Evolutionary conservation across 37 sponge, comb jelly and placozoan species (phyloP).

Genomic region (Aplysina aerophoba): DNA sequence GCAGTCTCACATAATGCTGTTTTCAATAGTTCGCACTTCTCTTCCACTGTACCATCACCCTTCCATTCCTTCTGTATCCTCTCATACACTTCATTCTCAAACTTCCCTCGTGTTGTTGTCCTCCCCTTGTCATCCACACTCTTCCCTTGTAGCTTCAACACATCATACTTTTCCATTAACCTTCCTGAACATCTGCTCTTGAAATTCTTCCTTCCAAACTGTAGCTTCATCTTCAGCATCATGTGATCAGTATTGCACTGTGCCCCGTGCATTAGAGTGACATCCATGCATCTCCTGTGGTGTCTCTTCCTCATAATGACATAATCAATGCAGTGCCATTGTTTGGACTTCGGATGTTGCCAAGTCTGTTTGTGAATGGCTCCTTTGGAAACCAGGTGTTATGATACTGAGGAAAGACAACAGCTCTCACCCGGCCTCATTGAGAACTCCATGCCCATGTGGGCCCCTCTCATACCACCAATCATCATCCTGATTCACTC

Average conservation of each 20-base stretch:
- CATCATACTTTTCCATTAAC: constrained; percentile 30
- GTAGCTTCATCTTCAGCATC: constrained; percentile 23
- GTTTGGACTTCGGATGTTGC: constrained; percentile 25
- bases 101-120: constrained; percentile 7
- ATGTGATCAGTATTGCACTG: constrained; percentile 23
- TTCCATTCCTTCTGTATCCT: not conserved
- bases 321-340: constrained; percentile 52
- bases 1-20: not conserved
- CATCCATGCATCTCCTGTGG: constrained; percentile 40
- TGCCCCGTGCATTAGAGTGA: constrained; percentile 32
- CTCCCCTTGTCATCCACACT: constrained; percentile 28
- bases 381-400: constrained; percentile 52
- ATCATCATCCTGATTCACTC: constrained; percentile 10
- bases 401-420: constrained; percentile 30
- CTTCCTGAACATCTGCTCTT: not conserved
- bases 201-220: not conserved
- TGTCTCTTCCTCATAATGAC: constrained; percentile 29
- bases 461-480: constrained; percentile 33
- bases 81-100: not conserved
- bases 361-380: constrained; percentile 50
- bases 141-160: constrained; percentile 7
- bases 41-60: not conserved
- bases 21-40: not conserved
- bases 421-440: constrained; percentile 37
- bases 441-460: constrained; percentile 5